Percentiles rank a stretch among this genome's conserved stretches.
Evolutionary conservation across 2,797 vertebrate genomes (phyloP).

Genomic region (Coreius guichenoti): DNA sequence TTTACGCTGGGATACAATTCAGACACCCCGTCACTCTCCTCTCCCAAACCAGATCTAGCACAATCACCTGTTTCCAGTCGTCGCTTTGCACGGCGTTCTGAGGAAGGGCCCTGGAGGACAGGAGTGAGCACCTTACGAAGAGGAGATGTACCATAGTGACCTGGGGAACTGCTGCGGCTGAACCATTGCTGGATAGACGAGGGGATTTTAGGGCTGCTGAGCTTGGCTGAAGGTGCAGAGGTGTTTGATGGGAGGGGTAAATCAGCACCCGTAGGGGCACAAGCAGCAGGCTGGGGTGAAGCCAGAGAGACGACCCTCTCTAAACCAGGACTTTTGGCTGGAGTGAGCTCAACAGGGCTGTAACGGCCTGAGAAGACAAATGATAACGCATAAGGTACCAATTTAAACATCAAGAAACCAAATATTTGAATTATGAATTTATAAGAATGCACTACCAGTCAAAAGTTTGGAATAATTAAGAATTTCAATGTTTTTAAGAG

Average conservation of each 20-base stretch:
- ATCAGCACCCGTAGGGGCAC: conserved; percentile 84
- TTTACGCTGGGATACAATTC: conserved; percentile 81
- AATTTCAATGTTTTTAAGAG: no score
- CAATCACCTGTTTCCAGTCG: conserved; percentile 83
- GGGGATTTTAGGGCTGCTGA: conserved; percentile 51
- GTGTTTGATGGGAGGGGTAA: conserved; percentile 89
- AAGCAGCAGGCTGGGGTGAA: conserved; percentile 84
- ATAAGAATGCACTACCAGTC: neutral
- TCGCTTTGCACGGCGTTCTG: conserved; percentile 87
- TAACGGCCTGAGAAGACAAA: conserved; percentile 60
- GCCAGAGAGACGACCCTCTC: conserved; percentile 69
- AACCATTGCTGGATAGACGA: conserved; percentile 88
- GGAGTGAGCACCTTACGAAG: conserved; percentile 78
- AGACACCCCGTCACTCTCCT: conserved; percentile 79
- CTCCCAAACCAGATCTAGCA: conserved; percentile 65
- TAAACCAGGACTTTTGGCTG: conserved; percentile 77
- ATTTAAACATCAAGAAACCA: neutral
- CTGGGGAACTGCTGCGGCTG: conserved; percentile 72
- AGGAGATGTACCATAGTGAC: conserved; percentile 66
- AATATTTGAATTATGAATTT: neutral
- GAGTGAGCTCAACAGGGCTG: conserved; percentile 72
- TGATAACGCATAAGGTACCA: neutral
- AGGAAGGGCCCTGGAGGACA: conserved; percentile 75
- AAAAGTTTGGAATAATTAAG: neutral
- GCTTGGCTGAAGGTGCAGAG: conserved; percentile 62